These are phyloP conservation scores for Galaxea fascicularis DNA, from an alignment of 92 coral and sea anemone genomes.

Conservation along the genomic window DNA sequence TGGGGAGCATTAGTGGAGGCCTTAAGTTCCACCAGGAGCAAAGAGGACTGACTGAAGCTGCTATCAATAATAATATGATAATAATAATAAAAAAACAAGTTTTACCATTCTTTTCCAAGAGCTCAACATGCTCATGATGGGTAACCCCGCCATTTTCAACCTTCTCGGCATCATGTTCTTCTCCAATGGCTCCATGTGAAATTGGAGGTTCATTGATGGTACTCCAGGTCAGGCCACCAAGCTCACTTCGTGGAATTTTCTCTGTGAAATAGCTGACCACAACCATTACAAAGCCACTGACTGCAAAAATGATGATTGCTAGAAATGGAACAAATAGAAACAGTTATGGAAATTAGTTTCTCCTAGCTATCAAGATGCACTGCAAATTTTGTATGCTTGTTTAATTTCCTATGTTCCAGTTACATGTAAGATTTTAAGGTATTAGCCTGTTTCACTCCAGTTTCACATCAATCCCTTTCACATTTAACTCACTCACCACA, in stretches of 20 bases:
- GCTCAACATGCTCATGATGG: constrained; percentile 8
- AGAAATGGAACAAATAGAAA: neutral
- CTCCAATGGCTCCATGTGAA: constrained; percentile 64
- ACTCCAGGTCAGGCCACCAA: constrained; percentile 98
- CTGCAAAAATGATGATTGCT: constrained; percentile 88
- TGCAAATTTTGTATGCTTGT: too few relatives aligned
- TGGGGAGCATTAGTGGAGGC: too few relatives aligned
- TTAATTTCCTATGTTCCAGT: too few relatives aligned
- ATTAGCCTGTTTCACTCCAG: too few relatives aligned
- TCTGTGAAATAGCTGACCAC: constrained; percentile 86
- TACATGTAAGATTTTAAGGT: too few relatives aligned
- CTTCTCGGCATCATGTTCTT: constrained; percentile 6
- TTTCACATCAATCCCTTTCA: too few relatives aligned
- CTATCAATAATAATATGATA: too few relatives aligned
- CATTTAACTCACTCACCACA: too few relatives aligned
- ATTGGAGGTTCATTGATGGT: constrained; percentile 85
- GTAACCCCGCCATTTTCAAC: constrained; percentile 6
- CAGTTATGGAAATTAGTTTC: too few relatives aligned
- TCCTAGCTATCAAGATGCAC: too few relatives aligned
- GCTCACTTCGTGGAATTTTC: constrained; percentile 88
- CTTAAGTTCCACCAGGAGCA: too few relatives aligned
- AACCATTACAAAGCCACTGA: constrained; percentile 76
- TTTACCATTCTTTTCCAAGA: constrained; percentile 38
- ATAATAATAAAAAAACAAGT: neutral
- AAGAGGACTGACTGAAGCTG: too few relatives aligned